Evolutionary conservation across 2,113 vertebrate genomes (phyloP), one percentile per base, ranked within the genome.

Genomic region (Lepidothrix coronata): DNA sequence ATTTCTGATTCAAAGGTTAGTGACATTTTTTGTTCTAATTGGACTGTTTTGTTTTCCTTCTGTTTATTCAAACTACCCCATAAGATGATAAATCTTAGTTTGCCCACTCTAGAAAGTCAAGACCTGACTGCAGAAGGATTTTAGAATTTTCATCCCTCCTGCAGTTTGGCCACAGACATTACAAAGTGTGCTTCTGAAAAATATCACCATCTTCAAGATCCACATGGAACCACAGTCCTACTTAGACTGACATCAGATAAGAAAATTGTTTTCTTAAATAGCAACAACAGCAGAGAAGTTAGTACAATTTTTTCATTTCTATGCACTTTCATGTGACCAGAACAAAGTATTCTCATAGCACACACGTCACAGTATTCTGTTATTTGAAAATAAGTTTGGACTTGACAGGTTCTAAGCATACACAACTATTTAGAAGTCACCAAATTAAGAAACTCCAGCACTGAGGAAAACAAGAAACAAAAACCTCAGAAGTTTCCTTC

Each of bases 41-140:
- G 30, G 28, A 46, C 33, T 35, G 23, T 5, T 82, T 71, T 39
- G 28, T 39, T 88, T 85, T 68, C 54, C 20, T 68, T 59, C 33
- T 75, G 18, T 37, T 93, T 57, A 30, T 76, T 39, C 39, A 57
- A 51, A 46, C 35, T 28, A 7, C 5, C 6, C 25, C 17, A 7
- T 24, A 21, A 0, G 0, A 67, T 2, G 14, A 61, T 11, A 71
- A 62, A n/a, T 28, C 22, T 46, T 57, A 49, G 4, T 59, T 65
- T 49, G 33, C 17, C 44, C 39, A 6, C 1, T 39, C 18, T 35
- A 7, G 39, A 39, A 91, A 83, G 30, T 54, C 19, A 71, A 82
- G 41, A 72, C 20, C 8, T 46, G 0, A 1, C 19, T 88, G 31
- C 35, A 79, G 8, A 39, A 1, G 5, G 20, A 33, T 59, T 89